Base-by-base conservation (phyloP, 2,797 vertebrate genomes). In the Atherinosoma microstoma region DNA sequence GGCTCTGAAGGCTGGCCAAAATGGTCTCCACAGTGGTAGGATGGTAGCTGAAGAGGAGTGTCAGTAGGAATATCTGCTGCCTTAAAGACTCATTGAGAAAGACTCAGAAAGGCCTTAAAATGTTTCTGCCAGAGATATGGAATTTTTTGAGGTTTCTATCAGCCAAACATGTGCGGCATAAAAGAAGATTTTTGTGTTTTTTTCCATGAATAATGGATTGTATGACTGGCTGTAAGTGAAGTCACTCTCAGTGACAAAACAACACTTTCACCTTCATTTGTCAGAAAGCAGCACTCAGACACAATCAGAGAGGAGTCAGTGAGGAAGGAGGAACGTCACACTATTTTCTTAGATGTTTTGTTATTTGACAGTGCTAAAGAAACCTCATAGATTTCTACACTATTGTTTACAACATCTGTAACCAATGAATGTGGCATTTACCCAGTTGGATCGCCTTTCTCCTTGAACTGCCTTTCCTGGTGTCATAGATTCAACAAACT, bases 1-100 rank as follows among this genome's bases (percentile, higher is more conserved):
- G 6, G 58, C 81, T 80, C 70, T 84, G 71, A 87, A 78, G 63
- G 60, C 67, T 6, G 34, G 78, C 85, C 85, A 84, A 47, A 29
- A 9, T 0, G 53, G 64, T 70, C 74, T 64, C 70, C 24, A 62
- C 34, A 20, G 74, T 8, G 32, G 36, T 10, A 56, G 53, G 60
- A 71, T 20, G 64, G 64, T 30, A 49, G 40, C 47, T 29, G 69
- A 49, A 73, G 70, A 71, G 22, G 70, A 70, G 38, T 70, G 64
- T 67, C 73, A 70, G 70, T 4, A 30, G 59, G 58, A 70, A 24
- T 36, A 35, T 76, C 29, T 64, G 13, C 62, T 18, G 59, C 73
- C 67, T 64, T 30, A 61, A 70, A 69, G 63, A 58, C 16, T 36
- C n/a, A 22, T 0, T 0, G 15, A 75, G 32, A 27, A 18, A 66